Base-by-base conservation (phyloP, 1,140 invertebrate genomes). In the Leptinotarsa undecemlineata region DNA sequence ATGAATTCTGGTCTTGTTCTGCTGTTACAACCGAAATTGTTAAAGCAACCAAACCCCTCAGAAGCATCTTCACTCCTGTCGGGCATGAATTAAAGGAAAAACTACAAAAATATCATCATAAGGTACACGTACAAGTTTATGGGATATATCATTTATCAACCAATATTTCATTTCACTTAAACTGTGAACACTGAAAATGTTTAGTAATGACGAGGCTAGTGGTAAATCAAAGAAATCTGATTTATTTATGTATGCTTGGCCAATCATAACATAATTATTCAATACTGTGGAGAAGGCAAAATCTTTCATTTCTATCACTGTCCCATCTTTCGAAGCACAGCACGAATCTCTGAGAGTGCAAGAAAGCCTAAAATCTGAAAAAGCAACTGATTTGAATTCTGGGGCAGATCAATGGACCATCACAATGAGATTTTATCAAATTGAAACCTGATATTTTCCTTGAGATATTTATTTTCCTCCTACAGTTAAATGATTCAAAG, bases 81-180 rank as follows among this genome's bases (percentile, higher is more conserved):
- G 51, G 14, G 51, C 51, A 57, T 57, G 51, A 57, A 57, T 57
- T 57, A 57, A 57, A 57, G 51, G 51, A 57, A 57, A 33, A 57
- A 57, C 51, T 57, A n/a, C n/a, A n/a, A 57, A 57, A 57, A n/a
- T n/a, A 57, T 57, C 51, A 57, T n/a, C 51, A 57, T 57, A 57
- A 17, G 51, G 51, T n/a, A 57, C n/a, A 17, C 51, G 14, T n/a
- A 57, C 51, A 57, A 57, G 51, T 57, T 57, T 57, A 57, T 57
- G 51, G 51, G 51, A 57, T 14, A 57, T 57, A 57, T 57, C 14
- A 17, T 57, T 57, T 57, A 57, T 14, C 14, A n/a, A n/a, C 51
- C 51, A 57, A 57, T 17, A 57, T n/a, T 57, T 57, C 14, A n/a
- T 57, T 57, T 57, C 51, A 57, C 51, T 57, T 57, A 57, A 57